Evolutionary conservation across 2,797 vertebrate genomes (phyloP), one percentile per base, ranked within the genome.

Genomic region (Enteromius thamalakanensis): DNA sequence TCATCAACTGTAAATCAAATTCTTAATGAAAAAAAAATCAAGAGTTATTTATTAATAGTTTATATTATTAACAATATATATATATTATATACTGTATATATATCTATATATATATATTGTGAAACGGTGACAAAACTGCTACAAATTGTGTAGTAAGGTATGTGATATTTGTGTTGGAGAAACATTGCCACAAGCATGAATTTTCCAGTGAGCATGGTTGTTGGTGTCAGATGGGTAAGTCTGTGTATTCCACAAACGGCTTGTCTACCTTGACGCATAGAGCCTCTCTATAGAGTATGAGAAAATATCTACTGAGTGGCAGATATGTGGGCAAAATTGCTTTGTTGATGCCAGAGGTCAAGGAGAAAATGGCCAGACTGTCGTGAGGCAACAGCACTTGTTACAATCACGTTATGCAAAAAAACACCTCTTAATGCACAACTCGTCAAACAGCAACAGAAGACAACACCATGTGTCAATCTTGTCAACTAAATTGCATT

Each of bases 331-430:
- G 82, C 7, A 15, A 72, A 86, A 84, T 78, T 84, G 40, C 47
- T 69, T 87, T 87, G 75, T 85, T 87, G 79, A 87, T 82, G 75
- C 40, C 75, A 79, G 83, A 85, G 49, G 68, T 87, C 83, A 87
- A 37, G 79, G 82, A 79, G 47, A 85, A 79, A 75, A 75, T 75
- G 60, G 69, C 78, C 47, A 62, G 79, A 85, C 32, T 86, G 75
- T 17, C 78, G 8, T 8, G 19, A 55, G 19, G 53, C 53, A 55
- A 55, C 53, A 55, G 53, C 21, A n/a, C 21, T n/a, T 7, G 3
- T 55, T 60, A 26, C 23, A 60, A 14, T 1, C 11, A 4, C 26
- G 58, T 2, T 60, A 60, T 26, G 11, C 58, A 26, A 60, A 23
- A 60, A 60, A 60, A 4, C 58, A 60, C 26, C 23, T 26, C 58